Evolutionary conservation across 2,113 vertebrate species (phyloP).

Genomic region (Chloroceryle aenea): DNA sequence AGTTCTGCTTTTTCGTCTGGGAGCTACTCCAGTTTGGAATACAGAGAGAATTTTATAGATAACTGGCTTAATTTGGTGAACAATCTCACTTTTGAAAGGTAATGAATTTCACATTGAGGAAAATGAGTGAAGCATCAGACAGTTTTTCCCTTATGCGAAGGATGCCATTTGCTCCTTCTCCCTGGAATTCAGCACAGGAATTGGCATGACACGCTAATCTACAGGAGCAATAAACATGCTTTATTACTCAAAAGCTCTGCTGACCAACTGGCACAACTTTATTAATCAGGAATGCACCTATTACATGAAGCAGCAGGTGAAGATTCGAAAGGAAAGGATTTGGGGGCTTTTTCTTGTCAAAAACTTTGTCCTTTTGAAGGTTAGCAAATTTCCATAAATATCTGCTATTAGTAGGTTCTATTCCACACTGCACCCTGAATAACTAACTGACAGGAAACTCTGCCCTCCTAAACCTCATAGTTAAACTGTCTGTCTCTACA

Average conservation of each 20-base stretch:
- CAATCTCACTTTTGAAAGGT: background rate
- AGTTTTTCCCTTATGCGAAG: background rate
- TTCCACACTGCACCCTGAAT: background rate
- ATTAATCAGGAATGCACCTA: background rate
- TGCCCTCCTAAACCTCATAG: background rate
- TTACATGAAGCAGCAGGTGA: background rate
- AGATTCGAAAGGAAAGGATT: background rate
- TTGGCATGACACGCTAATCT: background rate
- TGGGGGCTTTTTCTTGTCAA: background rate
- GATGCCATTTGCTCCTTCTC: background rate
- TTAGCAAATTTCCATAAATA: background rate
- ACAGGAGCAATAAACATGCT: background rate
- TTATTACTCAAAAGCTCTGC: background rate
- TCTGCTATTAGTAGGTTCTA: background rate
- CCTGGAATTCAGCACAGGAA: background rate
- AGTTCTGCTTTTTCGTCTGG: background rate
- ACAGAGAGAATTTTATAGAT: background rate
- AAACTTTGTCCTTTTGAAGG: background rate
- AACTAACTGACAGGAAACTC: conserved; percentile 32
- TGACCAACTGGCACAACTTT: background rate
- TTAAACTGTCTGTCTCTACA: background rate
- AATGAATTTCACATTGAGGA: background rate
- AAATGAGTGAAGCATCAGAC: background rate
- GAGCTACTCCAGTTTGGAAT: background rate
- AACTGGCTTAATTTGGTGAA: background rate